phyloP scores from a whole-genome alignment of 2,113 vertebrate genomes.

The Euleptes europaea region DNA sequence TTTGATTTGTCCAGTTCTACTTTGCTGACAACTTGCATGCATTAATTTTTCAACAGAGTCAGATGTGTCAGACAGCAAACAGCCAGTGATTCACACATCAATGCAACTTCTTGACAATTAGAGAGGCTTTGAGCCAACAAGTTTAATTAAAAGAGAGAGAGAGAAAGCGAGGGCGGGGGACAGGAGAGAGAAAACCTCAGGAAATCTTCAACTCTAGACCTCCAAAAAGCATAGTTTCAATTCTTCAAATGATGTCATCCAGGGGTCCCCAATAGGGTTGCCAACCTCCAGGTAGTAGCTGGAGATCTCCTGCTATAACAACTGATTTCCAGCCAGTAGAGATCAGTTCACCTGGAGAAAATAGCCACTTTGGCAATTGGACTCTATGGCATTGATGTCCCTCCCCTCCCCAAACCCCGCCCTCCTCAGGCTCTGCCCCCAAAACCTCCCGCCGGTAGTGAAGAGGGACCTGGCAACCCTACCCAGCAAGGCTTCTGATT shows the following conservation, averaged over 20 bases:
- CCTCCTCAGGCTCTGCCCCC: too few species aligned
- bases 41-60: slow-evolving; percentile 40
- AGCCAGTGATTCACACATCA: neutral
- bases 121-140: slow-evolving; percentile 2
- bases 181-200: neutral
- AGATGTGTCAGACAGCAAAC: slow-evolving; percentile 16
- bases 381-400: too few species aligned
- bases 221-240: neutral
- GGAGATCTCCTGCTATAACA: too few species aligned
- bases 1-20: neutral
- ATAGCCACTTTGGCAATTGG: too few species aligned
- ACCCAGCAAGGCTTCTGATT: too few species aligned
- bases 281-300: too few species aligned
- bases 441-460: too few species aligned
- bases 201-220: neutral
- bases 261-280: too few species aligned
- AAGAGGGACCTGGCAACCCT: too few species aligned
- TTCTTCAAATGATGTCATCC: neutral
- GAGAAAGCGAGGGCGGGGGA: neutral
- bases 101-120: slow-evolving; percentile 6
- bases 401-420: too few species aligned
- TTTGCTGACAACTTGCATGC: neutral
- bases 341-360: too few species aligned
- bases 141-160: slow-evolving; percentile 1
- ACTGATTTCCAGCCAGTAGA: too few species aligned